Conservation (phyloP, 2,797 vertebrate species). For the Cephalopachus bancanus region DNA sequence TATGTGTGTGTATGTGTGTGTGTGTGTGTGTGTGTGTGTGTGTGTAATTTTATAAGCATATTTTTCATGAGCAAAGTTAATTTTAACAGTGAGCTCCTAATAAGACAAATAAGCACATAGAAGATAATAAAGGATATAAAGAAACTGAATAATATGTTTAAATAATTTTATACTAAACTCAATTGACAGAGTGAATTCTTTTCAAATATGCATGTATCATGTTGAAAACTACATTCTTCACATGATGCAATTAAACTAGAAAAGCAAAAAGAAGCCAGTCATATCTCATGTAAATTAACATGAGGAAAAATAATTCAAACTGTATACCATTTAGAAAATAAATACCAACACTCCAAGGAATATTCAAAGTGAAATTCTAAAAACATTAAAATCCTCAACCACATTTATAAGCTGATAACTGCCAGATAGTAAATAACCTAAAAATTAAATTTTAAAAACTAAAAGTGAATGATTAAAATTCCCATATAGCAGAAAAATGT, state of each 20-base stretch:
- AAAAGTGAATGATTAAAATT: no score
- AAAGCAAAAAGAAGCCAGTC: background rate
- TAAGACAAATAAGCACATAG: background rate
- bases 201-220: background rate
- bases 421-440: background rate
- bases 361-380: background rate
- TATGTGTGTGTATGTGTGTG: background rate
- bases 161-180: background rate
- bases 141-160: background rate
- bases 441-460: background rate
- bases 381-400: background rate
- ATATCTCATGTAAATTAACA: background rate
- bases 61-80: background rate
- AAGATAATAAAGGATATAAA: background rate
- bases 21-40: background rate
- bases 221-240: background rate
- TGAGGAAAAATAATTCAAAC: background rate
- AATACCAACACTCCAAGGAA: background rate
- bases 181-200: background rate
- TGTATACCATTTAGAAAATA: background rate
- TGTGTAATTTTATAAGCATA: no score
- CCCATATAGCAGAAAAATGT: no score
- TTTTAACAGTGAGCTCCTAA: background rate
- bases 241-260: background rate
- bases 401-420: background rate